Evolutionary conservation across 2,888 invertebrate species (phyloP), one percentile per base, ranked within the genome.

Genomic region (Cloeon dipterum): DNA sequence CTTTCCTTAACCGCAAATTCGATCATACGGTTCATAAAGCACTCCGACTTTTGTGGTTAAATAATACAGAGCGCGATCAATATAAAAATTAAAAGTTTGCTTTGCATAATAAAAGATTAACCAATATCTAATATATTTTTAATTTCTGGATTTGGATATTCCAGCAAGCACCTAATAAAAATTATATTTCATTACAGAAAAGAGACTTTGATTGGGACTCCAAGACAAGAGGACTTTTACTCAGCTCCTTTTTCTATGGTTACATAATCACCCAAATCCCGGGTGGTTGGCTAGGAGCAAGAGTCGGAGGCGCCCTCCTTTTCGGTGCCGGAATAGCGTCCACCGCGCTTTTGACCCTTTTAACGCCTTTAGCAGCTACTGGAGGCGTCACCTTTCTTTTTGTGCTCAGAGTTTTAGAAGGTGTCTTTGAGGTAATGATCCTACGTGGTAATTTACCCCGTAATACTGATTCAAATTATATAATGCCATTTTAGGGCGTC

Each of bases 211-310:
- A 75, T 42, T 86, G 86, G 86, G 71, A 73, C 47, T 65, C 74
- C 0, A 69, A 69, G 50, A 66, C 73, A 26, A 77, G 76, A 55
- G 85, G 85, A 1, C 57, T 76, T 36, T 68, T 88, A 20, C 57
- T 88, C 36, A 81, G 82, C 48, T 78, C 83, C 0, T 88, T 88
- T 57, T 88, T 88, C 62, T 85, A 83, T 50, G 86, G 86, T 0
- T 88, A 88, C 56, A 68, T 86, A 39, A 55, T 77, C 40, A 86
- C 86, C 0, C 86, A 58, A 43, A 59, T 86, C 26, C 65, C 77
- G 1, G 86, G 85, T 1, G 86, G 86, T 34, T 81, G 75, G 67
- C 57, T 91, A 35, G 79, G 83, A 3, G 70, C 76, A 45, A 70
- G 69, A 53, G 68, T 83, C 51, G 91, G 91, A 45, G 91, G 88